Evolutionary conservation across 64 coral and sea anemone genomes (phyloP), one percentile per base, ranked within the genome.

Genomic region (Actinia tenebrosa): DNA sequence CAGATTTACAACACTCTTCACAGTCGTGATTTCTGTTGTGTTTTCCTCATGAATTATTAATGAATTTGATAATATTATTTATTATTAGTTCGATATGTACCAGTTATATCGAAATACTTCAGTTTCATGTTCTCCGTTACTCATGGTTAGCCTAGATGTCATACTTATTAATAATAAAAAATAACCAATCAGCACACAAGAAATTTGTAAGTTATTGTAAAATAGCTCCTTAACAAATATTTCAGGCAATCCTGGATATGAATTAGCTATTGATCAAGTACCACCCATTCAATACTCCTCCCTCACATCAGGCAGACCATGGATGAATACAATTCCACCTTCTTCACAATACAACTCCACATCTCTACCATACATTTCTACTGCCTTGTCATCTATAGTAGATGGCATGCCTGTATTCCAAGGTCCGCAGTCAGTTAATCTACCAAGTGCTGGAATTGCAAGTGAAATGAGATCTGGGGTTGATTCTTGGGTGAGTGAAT

Each of bases 241-340:
- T n/a, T 45, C 64, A 97, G 94, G 89, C 53, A 93, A 92, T 78
- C 52, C 86, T 27, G 92, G 86, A 3, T 97, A 93, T 93, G 94
- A 97, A 23, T 91, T 97, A 71, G 87, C 80, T 81, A 46, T 93
- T 63, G 89, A 90, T 45, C 82, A 92, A 56, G 66, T 81, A 17
- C 42, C 72, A 19, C 30, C 86, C 54, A 27, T 92, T 19, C 69
- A 84, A 45, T 97, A 92, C 75, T 84, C 88, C 4, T 87, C 91
- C 14, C 11, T 93, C 45, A 88, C 90, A 2, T 44, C 86, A 63
- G 85, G 88, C 53, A 63, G 86, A 26, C 66, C 88, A 71, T 78
- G 27, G 64, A 82, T 85, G 19, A 79, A 82, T 2, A 47, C 53
- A 77, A 44, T 82, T 18, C 47, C 68, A 61, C 43, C 60, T 44